phyloP scores from a whole-genome alignment of 2,888 invertebrate species.

The Augiades crinisus region DNA sequence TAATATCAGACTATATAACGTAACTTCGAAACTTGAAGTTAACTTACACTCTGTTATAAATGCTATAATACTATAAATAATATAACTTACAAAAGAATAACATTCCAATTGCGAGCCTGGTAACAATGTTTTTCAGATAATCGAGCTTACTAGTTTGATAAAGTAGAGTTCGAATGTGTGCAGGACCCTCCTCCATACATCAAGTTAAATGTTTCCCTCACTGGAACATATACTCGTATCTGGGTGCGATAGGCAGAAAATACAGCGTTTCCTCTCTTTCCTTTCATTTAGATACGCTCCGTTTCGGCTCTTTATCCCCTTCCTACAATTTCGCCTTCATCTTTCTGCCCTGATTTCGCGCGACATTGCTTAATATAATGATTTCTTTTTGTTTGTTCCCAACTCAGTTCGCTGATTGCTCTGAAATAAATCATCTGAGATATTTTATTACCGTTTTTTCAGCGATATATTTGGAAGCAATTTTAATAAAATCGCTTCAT shows the following conservation, averaged over 20 bases:
- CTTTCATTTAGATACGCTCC: slow-evolving; percentile 56
- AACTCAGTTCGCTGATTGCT: slow-evolving; percentile 11
- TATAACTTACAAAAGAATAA: background rate
- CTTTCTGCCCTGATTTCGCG: slow-evolving; percentile 43
- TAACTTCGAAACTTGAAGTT: too few species aligned
- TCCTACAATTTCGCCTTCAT: slow-evolving; percentile 55
- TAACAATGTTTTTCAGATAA: slow-evolving; percentile 8
- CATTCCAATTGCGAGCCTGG: background rate
- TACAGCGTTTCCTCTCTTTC: slow-evolving; percentile 47
- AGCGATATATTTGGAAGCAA: background rate
- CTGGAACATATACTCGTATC: slow-evolving; percentile 46
- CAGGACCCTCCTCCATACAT: slow-evolving; percentile 46
- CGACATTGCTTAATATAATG: slow-evolving; percentile 60
- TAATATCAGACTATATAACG: too few species aligned
- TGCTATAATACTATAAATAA: background rate
- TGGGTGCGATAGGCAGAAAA: slow-evolving; percentile 51
- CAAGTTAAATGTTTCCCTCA: slow-evolving; percentile 49
- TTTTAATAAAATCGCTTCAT: slow-evolving; percentile 4
- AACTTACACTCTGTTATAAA: too few species aligned
- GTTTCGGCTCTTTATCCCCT: slow-evolving; percentile 48
- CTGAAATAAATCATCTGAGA: slow-evolving; percentile 11
- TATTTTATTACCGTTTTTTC: slow-evolving; percentile 15
- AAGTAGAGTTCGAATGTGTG: slow-evolving; percentile 25
- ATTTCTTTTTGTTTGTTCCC: slow-evolving; percentile 37
- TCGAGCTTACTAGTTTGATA: slow-evolving; percentile 20